phyloP scores from a whole-genome alignment of 2,113 vertebrate species.

The Microtus richardsoni region DNA sequence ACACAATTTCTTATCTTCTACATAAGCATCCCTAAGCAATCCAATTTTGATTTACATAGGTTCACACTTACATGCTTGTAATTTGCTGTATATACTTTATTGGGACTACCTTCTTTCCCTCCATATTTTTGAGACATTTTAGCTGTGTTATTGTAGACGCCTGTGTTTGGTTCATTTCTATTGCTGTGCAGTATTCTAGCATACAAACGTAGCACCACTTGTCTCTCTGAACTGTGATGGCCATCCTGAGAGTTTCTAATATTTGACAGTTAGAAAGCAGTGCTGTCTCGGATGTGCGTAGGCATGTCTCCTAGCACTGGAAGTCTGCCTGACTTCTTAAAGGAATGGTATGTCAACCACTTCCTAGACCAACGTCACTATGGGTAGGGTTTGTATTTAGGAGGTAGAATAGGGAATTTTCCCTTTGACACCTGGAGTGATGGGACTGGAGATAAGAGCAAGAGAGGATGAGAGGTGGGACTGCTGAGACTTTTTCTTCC shows the following conservation, averaged over 20 bases:
- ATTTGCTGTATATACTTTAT: not conserved
- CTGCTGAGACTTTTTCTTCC: not conserved
- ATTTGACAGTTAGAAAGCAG: not conserved
- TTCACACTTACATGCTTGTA: not conserved
- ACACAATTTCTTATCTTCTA: not conserved
- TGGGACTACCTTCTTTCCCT: not conserved
- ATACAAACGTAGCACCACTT: not conserved
- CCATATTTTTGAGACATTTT: not conserved
- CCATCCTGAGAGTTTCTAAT: not conserved
- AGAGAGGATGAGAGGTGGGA: not conserved
- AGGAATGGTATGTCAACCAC: not conserved
- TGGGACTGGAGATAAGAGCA: not conserved
- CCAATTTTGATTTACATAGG: not conserved
- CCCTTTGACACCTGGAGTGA: not conserved
- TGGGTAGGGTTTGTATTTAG: not conserved
- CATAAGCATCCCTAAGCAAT: not conserved
- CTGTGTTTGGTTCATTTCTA: not conserved
- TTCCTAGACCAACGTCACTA: not conserved
- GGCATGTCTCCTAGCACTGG: not conserved
- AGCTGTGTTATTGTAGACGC: not conserved
- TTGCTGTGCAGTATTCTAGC: not conserved
- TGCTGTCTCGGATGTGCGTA: not conserved
- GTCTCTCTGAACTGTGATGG: not conserved
- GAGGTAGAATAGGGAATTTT: slow-evolving; percentile 8
- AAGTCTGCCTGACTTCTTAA: not conserved